Conservation (phyloP, 92 coral and sea anemone genomes). For the Porites cylindrica region DNA sequence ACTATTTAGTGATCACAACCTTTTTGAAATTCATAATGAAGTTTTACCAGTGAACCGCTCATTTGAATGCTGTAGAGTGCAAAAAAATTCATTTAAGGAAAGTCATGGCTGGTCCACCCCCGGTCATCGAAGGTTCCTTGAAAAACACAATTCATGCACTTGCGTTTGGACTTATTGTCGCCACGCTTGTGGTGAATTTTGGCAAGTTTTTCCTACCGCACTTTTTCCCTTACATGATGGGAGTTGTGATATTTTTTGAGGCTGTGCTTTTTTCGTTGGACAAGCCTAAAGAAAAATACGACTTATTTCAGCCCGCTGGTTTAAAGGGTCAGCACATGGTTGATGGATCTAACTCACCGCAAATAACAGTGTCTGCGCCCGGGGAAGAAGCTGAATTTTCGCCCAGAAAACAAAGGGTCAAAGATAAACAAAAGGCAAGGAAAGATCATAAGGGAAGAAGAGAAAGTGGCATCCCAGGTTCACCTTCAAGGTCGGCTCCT, state of each 20-base stretch:
- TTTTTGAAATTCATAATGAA: background rate
- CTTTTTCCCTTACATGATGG: slow-evolving; percentile 70
- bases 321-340: slow-evolving; percentile 49
- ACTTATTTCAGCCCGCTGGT: slow-evolving; percentile 56
- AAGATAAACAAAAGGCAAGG: slow-evolving; percentile 60
- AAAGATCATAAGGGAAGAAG: slow-evolving; percentile 52
- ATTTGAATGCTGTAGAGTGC: background rate
- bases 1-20: background rate
- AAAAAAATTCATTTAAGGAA: background rate
- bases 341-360: slow-evolving; percentile 56
- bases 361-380: slow-evolving; percentile 56
- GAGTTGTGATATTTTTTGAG: slow-evolving; percentile 51
- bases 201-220: slow-evolving; percentile 60
- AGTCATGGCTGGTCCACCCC: slow-evolving; percentile 51
- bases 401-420: slow-evolving; percentile 51
- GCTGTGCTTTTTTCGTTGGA: slow-evolving; percentile 60
- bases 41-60: background rate
- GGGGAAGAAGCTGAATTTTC: slow-evolving; percentile 39
- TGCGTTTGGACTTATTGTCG: slow-evolving; percentile 66
- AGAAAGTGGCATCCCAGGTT: slow-evolving; percentile 35
- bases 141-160: slow-evolving; percentile 62
- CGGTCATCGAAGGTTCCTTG: slow-evolving; percentile 71
- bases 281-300: slow-evolving; percentile 58
- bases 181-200: slow-evolving; percentile 62
- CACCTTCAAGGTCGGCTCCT: slow-evolving; percentile 7